phyloP scores from a whole-genome alignment of 2,797 vertebrate species.

The Oryzias dopingdopingensis region DNA sequence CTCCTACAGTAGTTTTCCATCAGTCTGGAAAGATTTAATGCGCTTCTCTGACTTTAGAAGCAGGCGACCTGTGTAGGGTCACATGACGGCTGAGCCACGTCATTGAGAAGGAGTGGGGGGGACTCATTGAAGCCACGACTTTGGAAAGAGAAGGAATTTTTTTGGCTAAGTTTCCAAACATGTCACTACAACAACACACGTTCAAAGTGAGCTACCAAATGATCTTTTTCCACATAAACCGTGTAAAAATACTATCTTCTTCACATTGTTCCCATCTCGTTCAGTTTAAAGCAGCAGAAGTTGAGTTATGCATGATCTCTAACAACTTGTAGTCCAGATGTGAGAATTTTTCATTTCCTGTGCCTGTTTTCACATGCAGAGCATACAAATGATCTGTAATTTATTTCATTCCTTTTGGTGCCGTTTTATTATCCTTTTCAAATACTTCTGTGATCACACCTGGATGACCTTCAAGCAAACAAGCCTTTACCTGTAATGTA shows the following conservation, averaged over 20 bases:
- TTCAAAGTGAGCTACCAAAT: conserved; percentile 32
- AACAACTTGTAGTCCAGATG: neutral
- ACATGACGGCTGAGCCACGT: conserved; percentile 57
- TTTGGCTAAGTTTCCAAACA: conserved; percentile 56
- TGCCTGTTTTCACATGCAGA: conserved; percentile 10
- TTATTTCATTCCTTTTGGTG: conserved; percentile 26
- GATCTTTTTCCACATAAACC: conserved; percentile 59
- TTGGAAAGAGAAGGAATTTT: conserved; percentile 36
- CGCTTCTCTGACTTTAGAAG: conserved; percentile 9
- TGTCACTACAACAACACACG: conserved; percentile 28
- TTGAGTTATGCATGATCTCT: neutral
- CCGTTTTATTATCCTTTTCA: conserved; percentile 7
- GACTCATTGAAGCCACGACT: conserved; percentile 28
- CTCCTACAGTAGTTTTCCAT: conserved; percentile 68
- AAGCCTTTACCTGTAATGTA: conserved; percentile 36
- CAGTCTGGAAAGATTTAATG: conserved; percentile 43
- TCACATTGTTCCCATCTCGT: conserved; percentile 1
- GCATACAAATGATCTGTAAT: neutral
- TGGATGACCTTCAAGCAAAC: conserved; percentile 16
- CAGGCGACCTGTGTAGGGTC: conserved; percentile 29
- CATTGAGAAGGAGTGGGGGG: conserved; percentile 37
- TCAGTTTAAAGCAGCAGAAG: neutral
- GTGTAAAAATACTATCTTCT: conserved; percentile 31
- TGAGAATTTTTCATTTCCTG: neutral
- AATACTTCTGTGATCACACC: conserved; percentile 23